Base-by-base conservation (phyloP, 1,140 invertebrate species). In the Zaprionus davidi region DNA sequence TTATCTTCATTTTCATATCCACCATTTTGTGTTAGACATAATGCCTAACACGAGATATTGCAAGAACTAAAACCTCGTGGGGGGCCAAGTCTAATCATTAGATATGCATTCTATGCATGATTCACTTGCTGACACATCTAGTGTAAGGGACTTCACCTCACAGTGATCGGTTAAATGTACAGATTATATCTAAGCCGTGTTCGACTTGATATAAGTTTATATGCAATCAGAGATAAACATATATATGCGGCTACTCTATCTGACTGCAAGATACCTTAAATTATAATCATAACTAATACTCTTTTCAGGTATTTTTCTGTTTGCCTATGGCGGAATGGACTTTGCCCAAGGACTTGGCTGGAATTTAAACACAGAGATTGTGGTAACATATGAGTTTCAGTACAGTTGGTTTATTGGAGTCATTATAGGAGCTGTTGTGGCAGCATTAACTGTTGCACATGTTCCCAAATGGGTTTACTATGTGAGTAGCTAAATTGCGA, bases 401-500 rank as follows among this genome's bases (percentile, higher is more conserved):
- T 78, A 57, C 17, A 80, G 74, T 53, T 85, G 80, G 78, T 85
- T 78, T 15, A 71, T 80, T 55, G 82, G 80, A 6, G 66, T 82
- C 20, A 72, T 82, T 1, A 79, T 76, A 31, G 80, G 82, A 64
- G 69, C 71, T 11, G 3, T 80, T 49, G 28, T 80, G 9, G 46
- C 82, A 12, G 55, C 62, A 1, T 11, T 79, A 9, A 26, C 64
- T 9, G 36, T 71, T 4, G 49, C 38, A 7, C 38, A 66, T 7
- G 28, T 73, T 0, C 80, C 74, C 22, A 82, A 79, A 31, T 69
- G 34, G 22, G 5, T 28, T 12, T 67, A 76, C 58, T 69, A 79
- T 60, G 82, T 85, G 31, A 77, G 82, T 34, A 34, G 0, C 3
- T 34, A 34, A 34, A 9, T 9, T 34, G 31, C 0, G 3, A 34